These are phyloP conservation scores for Prunella fulvescens DNA, from an alignment of 2,113 vertebrate species.

Conservation along the genomic window DNA sequence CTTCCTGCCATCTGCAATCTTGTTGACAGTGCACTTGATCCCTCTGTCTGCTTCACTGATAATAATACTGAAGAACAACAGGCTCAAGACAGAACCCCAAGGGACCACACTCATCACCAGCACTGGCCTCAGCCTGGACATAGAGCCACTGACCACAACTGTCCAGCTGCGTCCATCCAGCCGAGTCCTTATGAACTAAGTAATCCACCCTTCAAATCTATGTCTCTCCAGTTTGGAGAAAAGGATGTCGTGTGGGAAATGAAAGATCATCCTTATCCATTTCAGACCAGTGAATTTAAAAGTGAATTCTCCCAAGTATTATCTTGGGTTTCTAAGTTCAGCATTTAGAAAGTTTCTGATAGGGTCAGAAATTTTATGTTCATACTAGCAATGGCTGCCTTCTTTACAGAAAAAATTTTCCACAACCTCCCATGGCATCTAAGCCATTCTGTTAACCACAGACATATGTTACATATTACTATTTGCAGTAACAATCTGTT, in stretches of 20 bases:
- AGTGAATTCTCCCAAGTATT: not conserved
- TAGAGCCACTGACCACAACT: not conserved
- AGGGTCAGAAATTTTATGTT: not conserved
- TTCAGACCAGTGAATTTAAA: not conserved
- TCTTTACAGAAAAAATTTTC: not conserved
- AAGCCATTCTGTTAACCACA: not conserved
- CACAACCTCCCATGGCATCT: not conserved
- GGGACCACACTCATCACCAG: not conserved
- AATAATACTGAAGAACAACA: rapidly evolving
- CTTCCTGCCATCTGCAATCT: not conserved
- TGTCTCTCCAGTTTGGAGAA: not conserved
- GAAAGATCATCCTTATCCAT: not conserved
- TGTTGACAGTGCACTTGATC: not conserved
- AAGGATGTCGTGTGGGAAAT: not conserved
- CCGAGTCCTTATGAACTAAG: not conserved
- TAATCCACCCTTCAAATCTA: not conserved
- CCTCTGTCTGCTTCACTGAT: not conserved
- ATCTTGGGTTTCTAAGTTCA: not conserved
- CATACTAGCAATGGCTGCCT: not conserved
- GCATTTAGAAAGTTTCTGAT: not conserved
- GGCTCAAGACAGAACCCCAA: not conserved
- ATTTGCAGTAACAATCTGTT: not conserved
- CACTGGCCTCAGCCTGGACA: not conserved
- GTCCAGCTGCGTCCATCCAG: not conserved
- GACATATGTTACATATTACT: not conserved